Evolutionary conservation across 64 coral and sea anemone genomes (phyloP).

Genomic region (Pocillopora damicornis): DNA sequence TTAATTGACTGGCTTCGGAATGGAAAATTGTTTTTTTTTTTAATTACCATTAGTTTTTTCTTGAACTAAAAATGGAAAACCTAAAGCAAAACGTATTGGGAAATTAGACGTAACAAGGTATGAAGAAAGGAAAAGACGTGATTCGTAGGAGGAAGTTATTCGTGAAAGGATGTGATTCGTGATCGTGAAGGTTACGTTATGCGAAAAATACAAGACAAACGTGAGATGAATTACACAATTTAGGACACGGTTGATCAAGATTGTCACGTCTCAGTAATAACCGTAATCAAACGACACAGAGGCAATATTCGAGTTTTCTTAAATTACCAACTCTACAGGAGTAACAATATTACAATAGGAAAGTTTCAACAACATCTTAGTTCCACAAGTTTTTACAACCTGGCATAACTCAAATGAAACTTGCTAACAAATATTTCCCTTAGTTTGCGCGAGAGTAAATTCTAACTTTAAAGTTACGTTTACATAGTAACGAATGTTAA

Average conservation of each 20-base stretch:
- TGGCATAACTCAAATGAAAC: background rate
- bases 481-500: background rate
- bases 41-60: no score
- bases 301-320: conserved; percentile 8
- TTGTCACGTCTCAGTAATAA: background rate
- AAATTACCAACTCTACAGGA: background rate
- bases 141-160: background rate
- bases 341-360: background rate
- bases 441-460: background rate
- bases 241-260: background rate
- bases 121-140: no score
- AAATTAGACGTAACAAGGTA: no score
- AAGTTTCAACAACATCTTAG: background rate
- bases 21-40: no score
- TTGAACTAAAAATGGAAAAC: no score
- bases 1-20: no score
- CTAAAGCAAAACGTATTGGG: no score
- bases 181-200: background rate
- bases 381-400: background rate
- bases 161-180: background rate
- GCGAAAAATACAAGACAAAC: background rate
- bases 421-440: background rate
- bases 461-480: background rate
- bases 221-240: background rate
- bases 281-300: background rate